Percentiles rank a stretch among this genome's conserved stretches.
Evolutionary conservation across 92 coral and sea anemone species (phyloP).

Genomic region (Siderastrea siderea): DNA sequence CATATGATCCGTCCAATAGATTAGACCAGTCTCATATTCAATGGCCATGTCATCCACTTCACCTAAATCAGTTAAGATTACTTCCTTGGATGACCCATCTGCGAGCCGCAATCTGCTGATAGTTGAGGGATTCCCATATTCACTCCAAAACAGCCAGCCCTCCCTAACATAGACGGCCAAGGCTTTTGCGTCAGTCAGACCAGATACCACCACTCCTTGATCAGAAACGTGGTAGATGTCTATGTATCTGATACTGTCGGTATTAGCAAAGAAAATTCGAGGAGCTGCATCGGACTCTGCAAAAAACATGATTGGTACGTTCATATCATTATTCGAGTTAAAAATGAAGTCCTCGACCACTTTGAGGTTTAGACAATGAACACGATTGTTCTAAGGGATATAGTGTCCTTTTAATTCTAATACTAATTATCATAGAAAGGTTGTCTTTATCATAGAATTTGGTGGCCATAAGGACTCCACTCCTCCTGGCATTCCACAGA

Average conservation of each 20-base stretch:
- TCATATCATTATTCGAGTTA: too few relatives aligned
- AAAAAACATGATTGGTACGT: neutral
- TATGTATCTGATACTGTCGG: slow-evolving; percentile 15
- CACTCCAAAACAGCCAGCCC: slow-evolving; percentile 46
- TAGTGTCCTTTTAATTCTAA: too few relatives aligned
- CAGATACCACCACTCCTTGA: slow-evolving; percentile 4
- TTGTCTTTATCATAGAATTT: too few relatives aligned
- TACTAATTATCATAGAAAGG: too few relatives aligned
- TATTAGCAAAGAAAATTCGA: slow-evolving; percentile 6
- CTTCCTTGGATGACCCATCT: slow-evolving; percentile 1
- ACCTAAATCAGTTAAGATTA: slow-evolving; percentile 7
- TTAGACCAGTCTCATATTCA: slow-evolving; percentile 74
- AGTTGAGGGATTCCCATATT: neutral
- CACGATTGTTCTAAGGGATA: too few relatives aligned
- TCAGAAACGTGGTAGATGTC: slow-evolving; percentile 3
- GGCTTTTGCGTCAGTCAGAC: neutral
- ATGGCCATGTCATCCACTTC: slow-evolving; percentile 80
- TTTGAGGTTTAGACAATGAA: neutral
- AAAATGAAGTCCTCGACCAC: neutral
- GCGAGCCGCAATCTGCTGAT: slow-evolving; percentile 24
- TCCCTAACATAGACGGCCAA: neutral
- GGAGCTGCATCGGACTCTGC: slow-evolving; percentile 19
- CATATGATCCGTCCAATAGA: slow-evolving; percentile 81
- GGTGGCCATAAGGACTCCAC: too few relatives aligned
- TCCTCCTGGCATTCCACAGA: too few relatives aligned